Conservation (phyloP, 2,113 vertebrate species). For the Cryptoleucopteryx plumbea region DNA sequence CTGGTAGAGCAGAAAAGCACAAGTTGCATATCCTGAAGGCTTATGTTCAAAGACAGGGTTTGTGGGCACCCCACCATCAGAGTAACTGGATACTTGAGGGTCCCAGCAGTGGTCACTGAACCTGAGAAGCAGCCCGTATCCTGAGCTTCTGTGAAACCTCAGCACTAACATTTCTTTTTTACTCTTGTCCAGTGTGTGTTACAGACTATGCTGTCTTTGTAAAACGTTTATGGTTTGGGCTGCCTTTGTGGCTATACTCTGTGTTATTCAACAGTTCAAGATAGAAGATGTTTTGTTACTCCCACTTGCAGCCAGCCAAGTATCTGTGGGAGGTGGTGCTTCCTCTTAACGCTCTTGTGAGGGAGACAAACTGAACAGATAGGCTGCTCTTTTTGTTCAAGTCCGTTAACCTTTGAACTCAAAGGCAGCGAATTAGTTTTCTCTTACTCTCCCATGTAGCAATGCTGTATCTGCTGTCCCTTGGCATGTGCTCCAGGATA, state of each 20-base stretch:
- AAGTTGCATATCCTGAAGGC: background rate
- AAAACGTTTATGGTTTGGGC: background rate
- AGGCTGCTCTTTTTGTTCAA: background rate
- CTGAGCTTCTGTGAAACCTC: background rate
- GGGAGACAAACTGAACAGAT: background rate
- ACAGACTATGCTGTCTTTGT: background rate
- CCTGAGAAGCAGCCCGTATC: background rate
- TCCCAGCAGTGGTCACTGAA: background rate
- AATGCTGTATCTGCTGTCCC: background rate
- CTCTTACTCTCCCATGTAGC: background rate
- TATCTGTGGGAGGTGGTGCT: background rate
- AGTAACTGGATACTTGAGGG: background rate
- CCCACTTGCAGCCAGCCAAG: background rate
- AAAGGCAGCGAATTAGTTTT: background rate
- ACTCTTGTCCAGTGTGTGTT: background rate
- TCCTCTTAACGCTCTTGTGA: background rate
- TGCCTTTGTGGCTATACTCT: background rate
- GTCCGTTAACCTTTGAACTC: background rate
- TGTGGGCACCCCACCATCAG: background rate
- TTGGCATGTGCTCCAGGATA: background rate
- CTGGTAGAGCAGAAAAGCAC: background rate
- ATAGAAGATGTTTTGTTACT: background rate
- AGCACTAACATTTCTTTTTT: background rate
- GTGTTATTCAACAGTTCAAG: background rate
- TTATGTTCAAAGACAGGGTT: background rate